Base-by-base conservation (phyloP, 2,888 invertebrate genomes). In the Stenotaenia linearis region DNA sequence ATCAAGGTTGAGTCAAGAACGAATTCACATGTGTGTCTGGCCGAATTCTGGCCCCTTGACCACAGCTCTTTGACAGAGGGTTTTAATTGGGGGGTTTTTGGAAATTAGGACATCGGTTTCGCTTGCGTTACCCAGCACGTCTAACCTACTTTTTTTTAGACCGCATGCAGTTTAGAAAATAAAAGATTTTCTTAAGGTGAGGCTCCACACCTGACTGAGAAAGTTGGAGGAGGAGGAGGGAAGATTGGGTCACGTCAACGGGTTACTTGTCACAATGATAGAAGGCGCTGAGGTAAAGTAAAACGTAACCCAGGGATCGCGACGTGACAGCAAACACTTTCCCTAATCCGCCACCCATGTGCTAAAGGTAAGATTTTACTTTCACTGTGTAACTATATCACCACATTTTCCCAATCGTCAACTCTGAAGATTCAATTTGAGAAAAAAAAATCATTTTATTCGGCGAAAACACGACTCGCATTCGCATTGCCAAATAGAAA, bases 61-160 rank as follows among this genome's bases (percentile, higher is more conserved):
- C 50, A 50, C n/a, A n/a, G 18, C 50, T 18, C 15, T 7, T 50
- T 18, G 50, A 0, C 50, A 5, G 50, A 15, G 45, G 7, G 3
- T 28, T 69, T 28, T 69, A 69, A 69, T 69, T 69, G 23, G 23
- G 25, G 21, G 28, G 9, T 28, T 10, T 6, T 5, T 69, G 25
- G 69, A 69, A 69, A 69, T 69, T 69, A 69, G 69, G 69, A 23
- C 69, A 69, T 69, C 69, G 69, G 69, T 69, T 69, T 69, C 69
- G 69, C 69, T 69, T 69, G 69, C 28, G 50, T 69, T 28, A 28
- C 69, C 25, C 69, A 69, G 69, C 69, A 69, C 69, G 69, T 69
- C 69, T n/a, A 69, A 69, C 69, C 69, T 69, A 69, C 69, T 69
- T 69, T 69, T n/a, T n/a, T 69, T 69, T 45, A 28, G 69, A 69